These are phyloP conservation scores for Myotis brandtii DNA, from an alignment of 2,113 vertebrate species.

Conservation along the genomic window DNA sequence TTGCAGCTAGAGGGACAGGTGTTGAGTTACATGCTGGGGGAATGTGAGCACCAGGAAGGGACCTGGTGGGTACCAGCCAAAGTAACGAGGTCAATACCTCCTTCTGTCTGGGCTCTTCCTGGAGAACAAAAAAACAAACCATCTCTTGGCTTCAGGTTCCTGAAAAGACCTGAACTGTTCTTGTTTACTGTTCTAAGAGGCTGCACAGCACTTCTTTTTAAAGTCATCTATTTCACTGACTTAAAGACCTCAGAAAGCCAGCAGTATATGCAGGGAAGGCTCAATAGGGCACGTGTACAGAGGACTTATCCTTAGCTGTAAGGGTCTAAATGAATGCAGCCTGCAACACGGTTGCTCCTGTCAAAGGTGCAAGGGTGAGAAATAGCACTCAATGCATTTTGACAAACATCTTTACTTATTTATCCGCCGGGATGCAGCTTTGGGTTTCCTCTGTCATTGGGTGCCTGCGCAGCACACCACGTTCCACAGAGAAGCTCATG, in stretches of 20 bases:
- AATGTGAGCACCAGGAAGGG: constrained; percentile 63
- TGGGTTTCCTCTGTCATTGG: constrained; percentile 22
- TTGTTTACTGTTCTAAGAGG: constrained; percentile 66
- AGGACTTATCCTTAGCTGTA: not conserved
- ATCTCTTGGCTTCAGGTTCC: constrained; percentile 67
- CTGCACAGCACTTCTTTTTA: constrained; percentile 51
- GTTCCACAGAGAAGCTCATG: not conserved
- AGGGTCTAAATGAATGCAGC: constrained; percentile 46
- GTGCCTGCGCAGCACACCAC: not conserved
- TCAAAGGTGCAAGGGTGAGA: not conserved
- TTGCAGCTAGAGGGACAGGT: constrained; percentile 68
- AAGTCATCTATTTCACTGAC: constrained; percentile 57
- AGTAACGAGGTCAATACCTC: constrained; percentile 71
- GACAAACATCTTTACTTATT: constrained; percentile 44
- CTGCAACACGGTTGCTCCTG: not conserved
- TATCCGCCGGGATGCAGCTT: not conserved
- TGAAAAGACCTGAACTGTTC: constrained; percentile 68
- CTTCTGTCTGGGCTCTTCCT: constrained; percentile 68
- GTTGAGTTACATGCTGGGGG: constrained; percentile 55
- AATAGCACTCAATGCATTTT: not conserved
- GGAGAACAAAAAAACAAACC: constrained; percentile 70
- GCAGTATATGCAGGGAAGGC: not conserved
- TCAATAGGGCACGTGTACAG: constrained; percentile 29
- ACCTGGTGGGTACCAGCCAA: constrained; percentile 51
- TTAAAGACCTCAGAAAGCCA: constrained; percentile 50